phyloP scores from a whole-genome alignment of 2,797 vertebrate genomes.

The Coilia nasus region DNA sequence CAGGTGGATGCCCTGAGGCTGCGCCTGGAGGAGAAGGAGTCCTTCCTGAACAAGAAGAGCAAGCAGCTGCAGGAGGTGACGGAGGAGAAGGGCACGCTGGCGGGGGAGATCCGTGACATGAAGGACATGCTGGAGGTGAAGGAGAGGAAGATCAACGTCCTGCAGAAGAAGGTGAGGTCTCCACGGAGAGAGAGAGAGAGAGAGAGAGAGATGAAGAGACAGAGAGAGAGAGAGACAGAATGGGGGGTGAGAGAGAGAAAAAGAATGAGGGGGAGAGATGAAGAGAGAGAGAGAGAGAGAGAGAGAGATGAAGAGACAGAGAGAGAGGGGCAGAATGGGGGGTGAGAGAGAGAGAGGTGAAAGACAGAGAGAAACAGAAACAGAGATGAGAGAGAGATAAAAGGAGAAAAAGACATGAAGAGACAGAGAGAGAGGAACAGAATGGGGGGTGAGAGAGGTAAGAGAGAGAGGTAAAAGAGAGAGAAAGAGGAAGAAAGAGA shows the following conservation, averaged over 20 bases:
- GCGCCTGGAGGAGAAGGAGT: conserved; percentile 97
- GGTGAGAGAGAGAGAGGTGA: too few species aligned
- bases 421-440: too few species aligned
- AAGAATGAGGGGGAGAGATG: not conserved
- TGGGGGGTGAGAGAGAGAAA: not conserved
- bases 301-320: not conserved
- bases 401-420: too few species aligned
- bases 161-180: conserved; percentile 93
- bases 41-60: conserved; percentile 97
- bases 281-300: not conserved
- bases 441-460: too few species aligned
- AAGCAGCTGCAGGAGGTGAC: conserved; percentile 99
- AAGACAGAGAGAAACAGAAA: too few species aligned
- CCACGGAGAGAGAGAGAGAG: conserved; percentile 18
- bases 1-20: conserved; percentile 96
- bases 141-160: conserved; percentile 97
- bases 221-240: not conserved
- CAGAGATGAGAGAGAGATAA: too few species aligned
- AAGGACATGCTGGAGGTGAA: conserved; percentile 99
- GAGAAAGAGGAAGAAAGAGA: not conserved
- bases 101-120: conserved; percentile 97
- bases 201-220: not conserved
- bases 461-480: not conserved
- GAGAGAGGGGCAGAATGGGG: not conserved
- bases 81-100: conserved; percentile 96